Conservation (phyloP, 2,797 vertebrate species). For the Poeciliopsis infans region DNA sequence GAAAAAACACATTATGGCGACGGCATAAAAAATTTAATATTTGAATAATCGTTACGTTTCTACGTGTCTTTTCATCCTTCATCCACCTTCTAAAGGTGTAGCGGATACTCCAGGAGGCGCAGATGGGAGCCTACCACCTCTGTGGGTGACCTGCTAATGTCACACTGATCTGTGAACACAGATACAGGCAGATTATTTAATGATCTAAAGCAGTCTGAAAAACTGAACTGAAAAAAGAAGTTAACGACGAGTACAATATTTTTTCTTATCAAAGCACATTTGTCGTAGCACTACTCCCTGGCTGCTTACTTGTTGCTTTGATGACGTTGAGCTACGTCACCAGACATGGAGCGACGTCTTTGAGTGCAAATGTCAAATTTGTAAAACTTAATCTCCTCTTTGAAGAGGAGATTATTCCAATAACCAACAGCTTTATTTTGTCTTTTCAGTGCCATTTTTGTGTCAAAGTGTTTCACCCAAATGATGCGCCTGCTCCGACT, state of each 20-base stretch:
- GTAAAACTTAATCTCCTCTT: neutral
- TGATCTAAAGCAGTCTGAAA: neutral
- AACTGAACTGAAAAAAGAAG: neutral
- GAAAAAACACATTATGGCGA: too few species aligned
- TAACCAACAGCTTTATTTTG: neutral
- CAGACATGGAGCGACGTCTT: too few species aligned
- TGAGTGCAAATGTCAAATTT: neutral
- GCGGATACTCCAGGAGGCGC: too few species aligned
- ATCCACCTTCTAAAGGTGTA: too few species aligned
- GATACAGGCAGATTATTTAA: neutral
- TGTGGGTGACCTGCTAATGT: too few species aligned
- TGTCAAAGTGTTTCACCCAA: conserved; percentile 1
- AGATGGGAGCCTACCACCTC: too few species aligned
- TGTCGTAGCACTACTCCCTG: neutral
- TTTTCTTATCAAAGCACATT: neutral
- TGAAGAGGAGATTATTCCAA: neutral
- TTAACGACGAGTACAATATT: neutral
- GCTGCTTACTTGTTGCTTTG: too few species aligned
- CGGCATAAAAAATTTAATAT: too few species aligned
- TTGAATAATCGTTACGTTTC: too few species aligned
- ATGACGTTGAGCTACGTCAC: too few species aligned
- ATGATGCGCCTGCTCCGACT: neutral
- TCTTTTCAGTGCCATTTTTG: neutral
- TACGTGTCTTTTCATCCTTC: too few species aligned
- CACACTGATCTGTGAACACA: neutral